Evolutionary conservation across 1,140 invertebrate species (phyloP), one percentile per base, ranked within the genome.

Genomic region (Brachionus asplanchnoidis): DNA sequence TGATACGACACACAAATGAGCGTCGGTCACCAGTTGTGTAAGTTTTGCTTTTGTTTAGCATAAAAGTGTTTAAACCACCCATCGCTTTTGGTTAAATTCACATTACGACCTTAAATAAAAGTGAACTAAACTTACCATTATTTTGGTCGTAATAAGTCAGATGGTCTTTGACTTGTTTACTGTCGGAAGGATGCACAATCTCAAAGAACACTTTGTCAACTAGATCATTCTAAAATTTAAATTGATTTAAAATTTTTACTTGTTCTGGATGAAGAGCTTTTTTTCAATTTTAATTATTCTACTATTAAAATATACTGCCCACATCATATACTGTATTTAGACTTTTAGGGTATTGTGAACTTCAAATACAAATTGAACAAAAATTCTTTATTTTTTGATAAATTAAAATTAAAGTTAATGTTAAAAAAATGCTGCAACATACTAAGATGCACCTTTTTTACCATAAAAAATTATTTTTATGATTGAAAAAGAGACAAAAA

Each of bases 161-260:
- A 32, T 82, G 79, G 14, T 82, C 79, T 60, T 82, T 82, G 14
- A 82, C 79, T 68, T 36, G 36, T 82, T 82, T 82, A 14, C 53
- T 82, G 42, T 82, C 79, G 28, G 79, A 82, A 23, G 79, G 79
- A 82, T 82, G 79, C 8, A 82, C 65, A 6, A 82, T 65, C 65
- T 82, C 79, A 68, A 82, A 82, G 26, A 82, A 82, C 17, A 68
- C 79, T 42, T 82, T 82, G 53, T 82, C 79, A n/a, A 82, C 53
- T 26, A 82, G 53, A 4, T 82, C 53, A 40, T 12, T 82, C 79
- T 82, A 36, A 28, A 78, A n/a, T 1, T 14, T 36, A 46, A 46
- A 46, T 46, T 36, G 7, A 7, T 36, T 36, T 36, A 36, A 28
- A 28, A 28, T 28, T 28, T 3, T 3, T 3, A 2, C 26, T 28